Evolutionary conservation across 2,113 vertebrate genomes (phyloP).

Genomic region (Casuarius casuarius): DNA sequence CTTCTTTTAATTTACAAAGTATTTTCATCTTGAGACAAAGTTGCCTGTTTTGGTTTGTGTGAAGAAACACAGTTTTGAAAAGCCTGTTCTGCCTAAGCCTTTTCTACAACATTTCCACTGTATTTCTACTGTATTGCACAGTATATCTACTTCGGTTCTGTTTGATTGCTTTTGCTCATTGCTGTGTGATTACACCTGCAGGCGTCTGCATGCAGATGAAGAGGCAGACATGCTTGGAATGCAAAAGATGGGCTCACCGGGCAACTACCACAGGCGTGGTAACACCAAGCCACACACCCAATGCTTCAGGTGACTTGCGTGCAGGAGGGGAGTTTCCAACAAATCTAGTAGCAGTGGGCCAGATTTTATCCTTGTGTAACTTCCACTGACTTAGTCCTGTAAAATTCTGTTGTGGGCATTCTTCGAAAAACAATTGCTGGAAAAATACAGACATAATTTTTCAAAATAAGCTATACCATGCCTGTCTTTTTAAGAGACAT

Average conservation of each 20-base stretch:
- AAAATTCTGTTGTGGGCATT: not conserved
- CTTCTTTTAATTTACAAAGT: not conserved
- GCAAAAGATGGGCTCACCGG: not conserved
- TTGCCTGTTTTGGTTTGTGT: not conserved
- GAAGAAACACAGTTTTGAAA: not conserved
- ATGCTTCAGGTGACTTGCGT: not conserved
- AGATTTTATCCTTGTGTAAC: not conserved
- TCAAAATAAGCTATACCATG: not conserved
- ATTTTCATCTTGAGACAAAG: not conserved
- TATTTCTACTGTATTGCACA: not conserved
- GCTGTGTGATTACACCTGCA: fast-evolving
- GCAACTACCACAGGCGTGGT: not conserved
- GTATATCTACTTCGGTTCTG: not conserved
- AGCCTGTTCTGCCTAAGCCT: not conserved
- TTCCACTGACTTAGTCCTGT: not conserved
- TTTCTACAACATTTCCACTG: not conserved
- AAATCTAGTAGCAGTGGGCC: not conserved
- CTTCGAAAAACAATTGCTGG: not conserved
- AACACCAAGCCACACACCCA: not conserved
- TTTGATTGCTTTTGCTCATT: not conserved
- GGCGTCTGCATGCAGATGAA: not conserved
- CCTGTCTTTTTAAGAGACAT: not conserved
- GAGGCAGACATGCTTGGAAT: not conserved
- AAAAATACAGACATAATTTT: not conserved
- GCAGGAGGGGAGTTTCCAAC: not conserved